Conservation (phyloP, 1,140 invertebrate genomes). For the Euwallacea similis region DNA sequence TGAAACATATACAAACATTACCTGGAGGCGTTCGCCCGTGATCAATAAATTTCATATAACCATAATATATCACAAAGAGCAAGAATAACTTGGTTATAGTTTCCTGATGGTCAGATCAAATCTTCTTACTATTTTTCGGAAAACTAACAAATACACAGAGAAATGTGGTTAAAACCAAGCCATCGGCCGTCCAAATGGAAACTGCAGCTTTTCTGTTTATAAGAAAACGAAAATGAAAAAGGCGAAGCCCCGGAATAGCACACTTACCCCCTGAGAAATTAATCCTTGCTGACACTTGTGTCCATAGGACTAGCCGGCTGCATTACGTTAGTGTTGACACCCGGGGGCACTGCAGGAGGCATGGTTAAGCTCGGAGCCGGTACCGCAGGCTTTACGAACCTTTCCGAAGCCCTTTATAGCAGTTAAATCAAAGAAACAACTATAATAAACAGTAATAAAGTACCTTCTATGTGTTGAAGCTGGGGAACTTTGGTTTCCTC, state of each 20-base stretch:
- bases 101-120: not conserved
- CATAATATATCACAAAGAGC: constrained; percentile 1
- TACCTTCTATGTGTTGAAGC: constrained; percentile 59
- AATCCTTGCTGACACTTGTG: constrained; percentile 57
- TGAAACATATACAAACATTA: too few relatives aligned
- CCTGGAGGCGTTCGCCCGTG: too few relatives aligned
- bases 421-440: not conserved
- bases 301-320: constrained; percentile 71
- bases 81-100: not conserved
- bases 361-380: constrained; percentile 54
- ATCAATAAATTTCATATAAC: not conserved
- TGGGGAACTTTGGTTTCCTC: constrained; percentile 46
- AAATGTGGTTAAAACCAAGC: not conserved
- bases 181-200: not conserved
- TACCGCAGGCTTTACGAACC: constrained; percentile 77
- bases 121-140: not conserved
- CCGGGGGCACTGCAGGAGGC: not conserved
- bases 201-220: not conserved
- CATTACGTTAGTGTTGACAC: not conserved
- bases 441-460: not conserved
- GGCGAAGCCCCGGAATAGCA: too few relatives aligned
- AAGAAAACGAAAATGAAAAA: too few relatives aligned
- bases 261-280: constrained; percentile 22
- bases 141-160: not conserved
- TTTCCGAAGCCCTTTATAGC: constrained; percentile 60